Evolutionary conservation across 2,797 vertebrate genomes (phyloP).

Genomic region (Dicrostonyx torquatus): DNA sequence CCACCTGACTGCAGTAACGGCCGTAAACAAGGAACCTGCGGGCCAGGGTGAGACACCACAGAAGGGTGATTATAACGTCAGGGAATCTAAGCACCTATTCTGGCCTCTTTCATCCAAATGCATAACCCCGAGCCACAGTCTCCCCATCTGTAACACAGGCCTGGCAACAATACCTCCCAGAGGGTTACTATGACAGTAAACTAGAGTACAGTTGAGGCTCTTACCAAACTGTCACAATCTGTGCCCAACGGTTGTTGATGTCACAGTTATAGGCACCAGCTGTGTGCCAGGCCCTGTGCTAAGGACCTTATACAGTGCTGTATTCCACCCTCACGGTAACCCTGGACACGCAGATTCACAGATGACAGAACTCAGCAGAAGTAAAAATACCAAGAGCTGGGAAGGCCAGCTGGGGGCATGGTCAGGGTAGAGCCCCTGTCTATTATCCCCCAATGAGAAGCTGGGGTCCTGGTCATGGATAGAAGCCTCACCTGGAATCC

Average conservation of each 20-base stretch:
- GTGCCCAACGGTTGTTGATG: neutral
- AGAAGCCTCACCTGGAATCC: neutral
- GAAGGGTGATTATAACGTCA: neutral
- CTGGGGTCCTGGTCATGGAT: neutral
- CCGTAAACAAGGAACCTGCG: slow-evolving; percentile 93
- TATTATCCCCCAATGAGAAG: neutral
- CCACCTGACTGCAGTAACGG: slow-evolving; percentile 95
- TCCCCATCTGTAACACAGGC: neutral
- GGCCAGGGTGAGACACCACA: neutral
- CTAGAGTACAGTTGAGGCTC: neutral
- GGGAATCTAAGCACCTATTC: neutral
- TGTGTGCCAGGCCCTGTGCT: neutral
- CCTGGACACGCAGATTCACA: neutral
- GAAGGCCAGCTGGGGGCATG: neutral
- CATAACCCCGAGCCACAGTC: neutral
- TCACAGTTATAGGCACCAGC: neutral
- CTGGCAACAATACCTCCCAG: neutral
- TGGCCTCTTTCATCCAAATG: neutral
- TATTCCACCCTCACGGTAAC: neutral
- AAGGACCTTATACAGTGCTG: neutral
- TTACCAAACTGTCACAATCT: neutral
- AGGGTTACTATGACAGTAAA: neutral
- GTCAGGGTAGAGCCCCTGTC: neutral
- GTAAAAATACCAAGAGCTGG: neutral
- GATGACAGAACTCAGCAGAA: neutral